Conservation (phyloP, 2,797 vertebrate genomes). For the Epinephelus awoara region DNA sequence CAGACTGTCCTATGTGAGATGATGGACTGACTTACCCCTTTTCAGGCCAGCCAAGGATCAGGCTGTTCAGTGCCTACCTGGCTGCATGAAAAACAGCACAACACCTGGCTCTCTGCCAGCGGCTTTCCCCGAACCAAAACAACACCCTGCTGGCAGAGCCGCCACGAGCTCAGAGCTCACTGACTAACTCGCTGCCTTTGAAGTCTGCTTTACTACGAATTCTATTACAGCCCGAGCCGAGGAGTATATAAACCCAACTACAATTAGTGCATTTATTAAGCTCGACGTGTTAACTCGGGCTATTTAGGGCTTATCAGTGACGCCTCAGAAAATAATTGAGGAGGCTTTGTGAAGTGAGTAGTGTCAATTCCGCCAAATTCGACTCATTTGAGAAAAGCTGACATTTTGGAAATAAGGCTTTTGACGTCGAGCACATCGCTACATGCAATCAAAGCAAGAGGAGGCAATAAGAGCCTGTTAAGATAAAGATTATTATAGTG, state of each 20-base stretch:
- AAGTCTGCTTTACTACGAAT: conserved; percentile 68
- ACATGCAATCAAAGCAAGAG: conserved; percentile 1
- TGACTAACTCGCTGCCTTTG: conserved; percentile 59
- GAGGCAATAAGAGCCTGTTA: conserved; percentile 4
- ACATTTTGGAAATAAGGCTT: conserved; percentile 17
- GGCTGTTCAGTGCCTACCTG: conserved; percentile 72
- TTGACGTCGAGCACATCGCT: neutral
- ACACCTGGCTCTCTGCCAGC: conserved; percentile 70
- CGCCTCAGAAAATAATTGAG: conserved; percentile 32
- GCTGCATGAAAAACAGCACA: conserved; percentile 57
- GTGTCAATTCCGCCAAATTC: conserved; percentile 38
- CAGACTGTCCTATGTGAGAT: conserved; percentile 64
- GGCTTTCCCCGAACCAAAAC: conserved; percentile 70
- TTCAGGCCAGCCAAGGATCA: conserved; percentile 60
- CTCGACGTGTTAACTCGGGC: conserved; percentile 47
- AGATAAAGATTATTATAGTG: conserved; percentile 29
- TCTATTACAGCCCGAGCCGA: conserved; percentile 54
- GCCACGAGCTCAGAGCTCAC: conserved; percentile 51
- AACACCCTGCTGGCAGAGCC: conserved; percentile 64
- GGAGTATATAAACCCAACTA: conserved; percentile 66
- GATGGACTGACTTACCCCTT: conserved; percentile 70
- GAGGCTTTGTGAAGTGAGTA: conserved; percentile 32
- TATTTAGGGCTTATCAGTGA: conserved; percentile 54
- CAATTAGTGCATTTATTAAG: conserved; percentile 68
- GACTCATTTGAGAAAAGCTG: conserved; percentile 32